phyloP scores from a whole-genome alignment of 2,888 invertebrate genomes.

The Oithona nana region DNA sequence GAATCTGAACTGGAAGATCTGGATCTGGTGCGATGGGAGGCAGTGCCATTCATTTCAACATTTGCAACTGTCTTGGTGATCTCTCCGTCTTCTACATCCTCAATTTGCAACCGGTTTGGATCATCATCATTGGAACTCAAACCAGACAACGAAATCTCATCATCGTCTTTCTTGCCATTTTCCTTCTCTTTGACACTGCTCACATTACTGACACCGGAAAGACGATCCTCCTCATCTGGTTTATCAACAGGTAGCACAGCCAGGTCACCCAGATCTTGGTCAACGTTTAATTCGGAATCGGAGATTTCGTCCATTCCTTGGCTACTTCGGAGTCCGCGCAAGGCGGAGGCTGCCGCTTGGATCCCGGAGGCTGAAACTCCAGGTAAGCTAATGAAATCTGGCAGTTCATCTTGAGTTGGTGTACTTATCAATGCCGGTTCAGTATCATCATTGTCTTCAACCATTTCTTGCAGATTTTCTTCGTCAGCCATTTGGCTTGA shows the following conservation, averaged over 20 bases:
- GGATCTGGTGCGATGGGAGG: neutral
- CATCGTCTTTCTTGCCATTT: neutral
- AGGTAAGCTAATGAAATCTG: neutral
- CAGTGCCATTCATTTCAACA: neutral
- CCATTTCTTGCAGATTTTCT: neutral
- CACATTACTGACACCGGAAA: neutral
- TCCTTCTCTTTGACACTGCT: neutral
- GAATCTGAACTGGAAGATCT: too few relatives aligned
- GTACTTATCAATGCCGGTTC: too few relatives aligned
- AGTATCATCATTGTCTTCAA: neutral
- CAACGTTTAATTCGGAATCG: neutral
- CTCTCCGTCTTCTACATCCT: neutral
- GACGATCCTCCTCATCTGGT: neutral
- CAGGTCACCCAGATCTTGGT: neutral
- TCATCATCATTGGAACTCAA: neutral
- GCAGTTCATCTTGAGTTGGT: neutral
- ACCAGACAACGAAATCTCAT: neutral
- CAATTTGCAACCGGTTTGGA: neutral
- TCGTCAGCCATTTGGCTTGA: neutral
- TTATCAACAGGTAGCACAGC: neutral
- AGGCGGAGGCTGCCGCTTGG: neutral
- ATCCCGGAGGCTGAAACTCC: neutral
- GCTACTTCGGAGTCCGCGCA: neutral
- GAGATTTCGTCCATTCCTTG: neutral
- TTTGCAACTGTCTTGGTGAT: neutral